Evolutionary conservation across 2,888 invertebrate genomes (phyloP).

Genomic region (Oxyteleia sp.): DNA sequence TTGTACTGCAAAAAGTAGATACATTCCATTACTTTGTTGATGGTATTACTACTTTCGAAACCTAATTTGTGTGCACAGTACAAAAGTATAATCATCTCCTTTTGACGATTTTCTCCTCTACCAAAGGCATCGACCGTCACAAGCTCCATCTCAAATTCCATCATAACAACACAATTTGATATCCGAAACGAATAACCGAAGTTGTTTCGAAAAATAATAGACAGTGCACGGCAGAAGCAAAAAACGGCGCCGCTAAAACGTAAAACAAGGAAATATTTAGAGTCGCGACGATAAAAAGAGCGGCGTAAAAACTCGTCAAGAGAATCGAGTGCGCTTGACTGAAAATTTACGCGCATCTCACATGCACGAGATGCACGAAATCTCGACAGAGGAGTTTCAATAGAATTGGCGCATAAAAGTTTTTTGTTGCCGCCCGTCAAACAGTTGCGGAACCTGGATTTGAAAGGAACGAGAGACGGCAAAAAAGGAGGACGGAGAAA

Average conservation of each 20-base stretch:
- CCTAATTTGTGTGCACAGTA: too few species aligned
- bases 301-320: constrained; percentile 59
- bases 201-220: constrained; percentile 48
- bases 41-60: too few species aligned
- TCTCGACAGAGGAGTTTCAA: constrained; percentile 42
- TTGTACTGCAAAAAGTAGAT: too few species aligned
- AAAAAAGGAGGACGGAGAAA: constrained; percentile 33
- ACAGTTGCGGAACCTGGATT: constrained; percentile 43
- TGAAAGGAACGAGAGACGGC: constrained; percentile 24
- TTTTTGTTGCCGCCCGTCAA: constrained; percentile 51
- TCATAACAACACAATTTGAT: constrained; percentile 43
- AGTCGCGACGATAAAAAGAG: constrained; percentile 51
- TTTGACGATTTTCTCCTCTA: constrained; percentile 21
- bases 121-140: constrained; percentile 10
- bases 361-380: constrained; percentile 23
- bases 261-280: constrained; percentile 62
- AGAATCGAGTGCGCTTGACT: constrained; percentile 64
- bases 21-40: too few species aligned
- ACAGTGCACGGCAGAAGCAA: constrained; percentile 18
- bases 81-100: constrained; percentile 10
- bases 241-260: constrained; percentile 40
- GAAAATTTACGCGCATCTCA: constrained; percentile 54
- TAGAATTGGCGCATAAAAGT: constrained; percentile 56
- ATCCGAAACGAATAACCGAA: constrained; percentile 43
- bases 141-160: constrained; percentile 10